Conservation (phyloP, 2,113 vertebrate genomes). For the Zingel zingel region DNA sequence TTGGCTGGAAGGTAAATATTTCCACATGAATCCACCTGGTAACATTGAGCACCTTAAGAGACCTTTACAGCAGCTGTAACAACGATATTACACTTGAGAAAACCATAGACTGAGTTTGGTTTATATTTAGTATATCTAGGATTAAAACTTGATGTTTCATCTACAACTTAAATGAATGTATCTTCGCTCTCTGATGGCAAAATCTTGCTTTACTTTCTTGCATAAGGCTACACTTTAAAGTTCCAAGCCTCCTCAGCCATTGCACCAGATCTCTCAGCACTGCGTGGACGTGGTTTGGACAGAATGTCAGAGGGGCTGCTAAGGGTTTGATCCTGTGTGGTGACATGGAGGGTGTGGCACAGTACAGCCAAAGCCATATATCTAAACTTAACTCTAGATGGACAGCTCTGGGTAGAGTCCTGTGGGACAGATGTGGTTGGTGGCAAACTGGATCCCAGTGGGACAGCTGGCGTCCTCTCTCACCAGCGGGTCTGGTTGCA, state of each 20-base stretch:
- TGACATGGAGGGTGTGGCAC: constrained; percentile 74
- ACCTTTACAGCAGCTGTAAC: constrained; percentile 28
- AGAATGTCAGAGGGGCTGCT: constrained; percentile 38
- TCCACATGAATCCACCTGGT: constrained; percentile 35
- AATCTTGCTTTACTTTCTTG: not conserved
- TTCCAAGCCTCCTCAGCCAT: not conserved
- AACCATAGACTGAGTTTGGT: constrained; percentile 9
- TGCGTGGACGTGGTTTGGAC: constrained; percentile 36
- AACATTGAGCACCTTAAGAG: constrained; percentile 12
- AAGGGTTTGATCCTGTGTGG: constrained; percentile 63
- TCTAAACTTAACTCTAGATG: constrained; percentile 77
- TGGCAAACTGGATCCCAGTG: constrained; percentile 67
- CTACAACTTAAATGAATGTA: constrained; percentile 7
- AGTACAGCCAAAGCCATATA: constrained; percentile 64
- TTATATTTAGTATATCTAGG: constrained; percentile 5
- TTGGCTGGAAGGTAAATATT: constrained; percentile 44
- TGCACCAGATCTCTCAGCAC: constrained; percentile 13
- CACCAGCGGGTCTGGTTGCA: constrained; percentile 62
- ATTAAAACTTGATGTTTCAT: constrained; percentile 18
- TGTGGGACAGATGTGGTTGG: constrained; percentile 76
- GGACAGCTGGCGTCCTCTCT: constrained; percentile 62
- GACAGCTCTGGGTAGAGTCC: constrained; percentile 65
- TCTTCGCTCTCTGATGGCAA: constrained; percentile 4
- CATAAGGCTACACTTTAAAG: not conserved
- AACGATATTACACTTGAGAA: constrained; percentile 14